These are phyloP conservation scores for Cladorhizidae sp. DNA, from an alignment of 37 sponge, comb jelly and placozoan genomes.

Conservation along the genomic window DNA sequence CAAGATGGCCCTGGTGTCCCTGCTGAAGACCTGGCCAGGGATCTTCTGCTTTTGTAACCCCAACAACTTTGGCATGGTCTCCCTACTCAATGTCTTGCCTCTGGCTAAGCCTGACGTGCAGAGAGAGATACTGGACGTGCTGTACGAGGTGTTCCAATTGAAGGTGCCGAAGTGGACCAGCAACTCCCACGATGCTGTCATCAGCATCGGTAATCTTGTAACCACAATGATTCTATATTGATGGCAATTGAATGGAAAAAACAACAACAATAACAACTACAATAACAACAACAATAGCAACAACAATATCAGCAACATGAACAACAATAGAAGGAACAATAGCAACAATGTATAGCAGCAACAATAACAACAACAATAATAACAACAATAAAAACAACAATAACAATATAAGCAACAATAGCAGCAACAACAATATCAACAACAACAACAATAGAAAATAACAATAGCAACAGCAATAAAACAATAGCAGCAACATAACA, in stretches of 20 bases:
- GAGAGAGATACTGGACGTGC: slow-evolving; percentile 73
- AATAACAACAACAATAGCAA: too few species aligned
- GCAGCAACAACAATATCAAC: too few species aligned
- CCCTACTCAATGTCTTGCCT: slow-evolving; percentile 49
- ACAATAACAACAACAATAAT: too few species aligned
- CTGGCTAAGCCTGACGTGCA: slow-evolving; percentile 40
- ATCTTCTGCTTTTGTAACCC: slow-evolving; percentile 36
- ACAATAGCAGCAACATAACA: too few species aligned
- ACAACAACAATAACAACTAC: not conserved
- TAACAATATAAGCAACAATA: too few species aligned
- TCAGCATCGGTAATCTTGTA: slow-evolving; percentile 67
- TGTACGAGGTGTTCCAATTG: slow-evolving; percentile 76
- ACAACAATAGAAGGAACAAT: too few species aligned
- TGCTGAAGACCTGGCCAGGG: slow-evolving; percentile 79
- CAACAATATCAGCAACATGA: too few species aligned
- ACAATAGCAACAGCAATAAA: too few species aligned
- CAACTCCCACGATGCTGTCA: slow-evolving; percentile 46
- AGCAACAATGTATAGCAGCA: too few species aligned
- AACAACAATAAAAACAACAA: too few species aligned
- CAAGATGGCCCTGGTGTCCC: slow-evolving; percentile 52
- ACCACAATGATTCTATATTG: slow-evolving; percentile 1
- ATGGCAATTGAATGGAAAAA: not conserved
- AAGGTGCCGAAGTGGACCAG: slow-evolving; percentile 85
- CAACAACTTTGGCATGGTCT: slow-evolving; percentile 20
- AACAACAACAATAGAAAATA: too few species aligned